These are phyloP conservation scores for Torymus texanus DNA, from an alignment of 2,888 invertebrate genomes.

Conservation along the genomic window DNA sequence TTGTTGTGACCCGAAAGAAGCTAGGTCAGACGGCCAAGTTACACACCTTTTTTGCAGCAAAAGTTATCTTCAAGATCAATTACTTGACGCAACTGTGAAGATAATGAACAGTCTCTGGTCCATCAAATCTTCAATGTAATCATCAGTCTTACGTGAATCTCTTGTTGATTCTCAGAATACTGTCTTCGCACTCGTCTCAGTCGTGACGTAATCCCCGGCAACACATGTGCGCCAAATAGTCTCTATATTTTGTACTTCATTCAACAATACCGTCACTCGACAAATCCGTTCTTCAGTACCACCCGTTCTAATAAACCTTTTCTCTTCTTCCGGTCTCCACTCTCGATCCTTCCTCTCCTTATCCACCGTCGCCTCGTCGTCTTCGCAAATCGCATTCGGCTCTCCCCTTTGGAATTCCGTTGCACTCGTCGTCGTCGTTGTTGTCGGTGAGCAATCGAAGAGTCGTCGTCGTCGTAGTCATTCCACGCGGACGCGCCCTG, in stretches of 20 bases:
- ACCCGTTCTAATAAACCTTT: background rate
- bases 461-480: slow-evolving; percentile 28
- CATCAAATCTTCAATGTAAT: too few relatives aligned
- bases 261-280: slow-evolving; percentile 34
- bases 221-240: background rate
- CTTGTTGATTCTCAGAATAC: too few relatives aligned
- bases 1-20: too few relatives aligned
- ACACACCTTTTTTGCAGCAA: too few relatives aligned
- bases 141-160: too few relatives aligned
- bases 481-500: slow-evolving; percentile 30
- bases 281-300: too few relatives aligned
- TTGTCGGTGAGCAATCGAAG: slow-evolving; percentile 27
- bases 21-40: too few relatives aligned
- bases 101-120: too few relatives aligned
- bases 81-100: too few relatives aligned
- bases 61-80: too few relatives aligned
- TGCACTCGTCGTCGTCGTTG: slow-evolving; percentile 7
- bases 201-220: background rate
- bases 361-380: background rate
- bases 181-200: too few relatives aligned
- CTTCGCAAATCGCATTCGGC: background rate
- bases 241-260: slow-evolving; percentile 5
- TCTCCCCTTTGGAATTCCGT: slow-evolving; percentile 3
- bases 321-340: slow-evolving; percentile 15
- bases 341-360: background rate